Evolutionary conservation across 1,140 invertebrate genomes (phyloP).

Genomic region (Ooceraea biroi): DNA sequence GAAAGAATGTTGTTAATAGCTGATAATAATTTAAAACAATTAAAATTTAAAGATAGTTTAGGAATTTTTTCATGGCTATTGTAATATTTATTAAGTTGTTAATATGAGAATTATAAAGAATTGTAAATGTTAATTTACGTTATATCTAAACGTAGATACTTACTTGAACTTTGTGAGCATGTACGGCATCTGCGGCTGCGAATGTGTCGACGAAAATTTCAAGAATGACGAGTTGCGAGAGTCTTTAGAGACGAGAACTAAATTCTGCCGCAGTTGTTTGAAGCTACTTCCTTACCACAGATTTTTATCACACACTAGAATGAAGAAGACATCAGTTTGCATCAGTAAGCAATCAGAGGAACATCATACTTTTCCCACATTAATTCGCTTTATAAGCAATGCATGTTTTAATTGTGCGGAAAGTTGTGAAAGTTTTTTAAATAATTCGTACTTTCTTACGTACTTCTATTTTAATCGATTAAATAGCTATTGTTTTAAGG

Average conservation of each 20-base stretch:
- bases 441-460: no score
- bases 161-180: constrained; percentile 67
- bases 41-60: no score
- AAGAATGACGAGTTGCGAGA: constrained; percentile 65
- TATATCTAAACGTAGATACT: constrained; percentile 22
- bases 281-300: constrained; percentile 71
- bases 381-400: not conserved
- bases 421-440: no score
- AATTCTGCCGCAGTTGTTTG: constrained; percentile 75
- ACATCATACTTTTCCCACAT: not conserved
- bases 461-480: not conserved
- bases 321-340: constrained; percentile 77
- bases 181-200: constrained; percentile 73
- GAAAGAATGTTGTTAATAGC: no score
- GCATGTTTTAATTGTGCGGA: not conserved
- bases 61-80: no score
- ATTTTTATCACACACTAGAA: constrained; percentile 78
- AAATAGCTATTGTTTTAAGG: constrained; percentile 64
- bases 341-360: constrained; percentile 67
- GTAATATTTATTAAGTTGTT: no score
- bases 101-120: no score
- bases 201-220: constrained; percentile 6
- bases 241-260: constrained; percentile 55
- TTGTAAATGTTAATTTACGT: no score
- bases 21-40: no score